Conservation (phyloP, 2,113 vertebrate genomes). For the Ivindomyrus marchei region DNA sequence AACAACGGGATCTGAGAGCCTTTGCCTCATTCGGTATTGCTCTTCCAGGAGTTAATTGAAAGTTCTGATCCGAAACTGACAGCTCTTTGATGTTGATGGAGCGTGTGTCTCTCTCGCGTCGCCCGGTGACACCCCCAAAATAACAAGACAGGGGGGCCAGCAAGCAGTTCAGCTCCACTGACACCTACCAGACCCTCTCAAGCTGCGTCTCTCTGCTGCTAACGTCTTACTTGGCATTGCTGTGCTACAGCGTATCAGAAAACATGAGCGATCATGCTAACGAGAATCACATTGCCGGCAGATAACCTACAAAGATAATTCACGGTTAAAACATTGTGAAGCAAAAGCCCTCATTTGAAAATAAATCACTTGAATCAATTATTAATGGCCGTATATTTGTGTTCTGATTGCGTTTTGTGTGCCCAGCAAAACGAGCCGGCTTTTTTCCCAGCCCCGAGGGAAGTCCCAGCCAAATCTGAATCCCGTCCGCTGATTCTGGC, state of each 20-base stretch:
- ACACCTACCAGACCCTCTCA: not conserved
- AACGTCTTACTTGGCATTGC: not conserved
- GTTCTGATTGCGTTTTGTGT: not conserved
- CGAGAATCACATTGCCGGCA: not conserved
- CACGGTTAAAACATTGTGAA: not conserved
- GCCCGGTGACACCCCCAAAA: constrained; percentile 22
- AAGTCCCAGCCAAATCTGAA: not conserved
- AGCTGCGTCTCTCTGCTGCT: not conserved
- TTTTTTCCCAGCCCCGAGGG: not conserved
- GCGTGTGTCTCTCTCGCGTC: constrained; percentile 52
- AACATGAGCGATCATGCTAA: not conserved
- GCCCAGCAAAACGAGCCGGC: not conserved
- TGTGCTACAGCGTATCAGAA: not conserved
- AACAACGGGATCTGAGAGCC: not conserved
- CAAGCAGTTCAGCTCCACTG: not conserved
- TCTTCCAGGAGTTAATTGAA: constrained; percentile 60
- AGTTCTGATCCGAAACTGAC: constrained; percentile 72
- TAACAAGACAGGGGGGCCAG: not conserved
- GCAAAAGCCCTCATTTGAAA: constrained; percentile 5
- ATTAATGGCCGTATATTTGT: not conserved
- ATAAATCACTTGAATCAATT: constrained; percentile 16
- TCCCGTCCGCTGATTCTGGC: not conserved
- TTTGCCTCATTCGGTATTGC: constrained; percentile 28
- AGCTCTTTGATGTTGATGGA: constrained; percentile 43
- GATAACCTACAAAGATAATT: constrained; percentile 3